Percentiles rank a stretch among this genome's conserved stretches.
Evolutionary conservation across 2,888 invertebrate genomes (phyloP).

Genomic region (Laothoe populi): DNA sequence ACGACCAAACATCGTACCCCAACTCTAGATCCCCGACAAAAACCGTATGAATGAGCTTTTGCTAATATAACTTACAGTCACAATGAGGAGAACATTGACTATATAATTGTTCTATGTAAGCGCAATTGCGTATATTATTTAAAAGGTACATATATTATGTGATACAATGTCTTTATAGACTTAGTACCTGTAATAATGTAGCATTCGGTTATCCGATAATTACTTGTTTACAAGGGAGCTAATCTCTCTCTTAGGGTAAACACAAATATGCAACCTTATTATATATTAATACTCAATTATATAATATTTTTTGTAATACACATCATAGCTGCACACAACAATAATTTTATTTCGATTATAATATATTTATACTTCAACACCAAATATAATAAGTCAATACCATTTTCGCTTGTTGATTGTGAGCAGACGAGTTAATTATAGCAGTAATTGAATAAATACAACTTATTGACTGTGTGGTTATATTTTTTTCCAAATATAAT

Average conservation of each 20-base stretch:
- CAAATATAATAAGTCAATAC: conserved; percentile 2
- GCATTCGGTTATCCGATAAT: not conserved
- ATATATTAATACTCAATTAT: conserved; percentile 8
- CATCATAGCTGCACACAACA: not conserved
- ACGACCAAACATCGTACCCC: too few species aligned
- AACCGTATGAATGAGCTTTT: too few species aligned
- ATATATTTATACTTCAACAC: not conserved
- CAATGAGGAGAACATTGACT: not conserved
- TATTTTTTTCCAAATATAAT: not conserved
- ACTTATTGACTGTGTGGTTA: not conserved
- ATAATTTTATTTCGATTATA: conserved; percentile 7
- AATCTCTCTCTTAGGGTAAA: conserved; percentile 15
- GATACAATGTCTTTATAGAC: conserved; percentile 4
- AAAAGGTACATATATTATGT: not conserved
- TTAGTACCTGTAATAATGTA: not conserved
- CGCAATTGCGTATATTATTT: not conserved
- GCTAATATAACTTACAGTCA: not conserved
- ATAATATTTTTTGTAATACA: not conserved
- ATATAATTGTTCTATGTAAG: not conserved
- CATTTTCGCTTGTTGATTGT: conserved; percentile 1
- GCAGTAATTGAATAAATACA: not conserved
- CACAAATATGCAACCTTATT: conserved; percentile 3
- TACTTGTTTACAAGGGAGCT: conserved; percentile 12
- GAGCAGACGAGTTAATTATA: not conserved
- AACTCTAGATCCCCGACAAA: too few species aligned